Base-by-base conservation (phyloP, 2,113 vertebrate genomes). In the Labeo rohita region DNA sequence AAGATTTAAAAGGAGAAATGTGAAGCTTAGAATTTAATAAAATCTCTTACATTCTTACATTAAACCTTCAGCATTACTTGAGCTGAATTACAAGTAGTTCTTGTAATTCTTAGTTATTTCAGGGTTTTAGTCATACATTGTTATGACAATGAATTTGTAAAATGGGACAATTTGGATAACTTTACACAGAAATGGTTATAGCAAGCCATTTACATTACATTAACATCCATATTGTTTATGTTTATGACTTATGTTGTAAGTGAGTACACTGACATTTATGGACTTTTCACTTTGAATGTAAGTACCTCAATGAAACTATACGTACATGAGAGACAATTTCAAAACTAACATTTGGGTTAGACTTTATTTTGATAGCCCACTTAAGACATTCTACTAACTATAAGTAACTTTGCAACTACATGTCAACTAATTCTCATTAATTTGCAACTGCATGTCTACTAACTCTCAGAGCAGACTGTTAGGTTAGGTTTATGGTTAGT, bases 1-100 rank as follows among this genome's bases (percentile, higher is more conserved):
- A 59, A 21, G 54, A 59, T 59, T 39, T 70, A 16, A 70, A 39
- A 70, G 66, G 34, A 70, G 15, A 70, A 70, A 70, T 70, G 66
- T 16, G 9, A 68, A 8, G 34, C 66, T 70, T 39, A 68, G 16
- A 68, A 68, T 68, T 39, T 36, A 68, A 16, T 68, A 13, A 39
- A 68, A 39, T 3, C 34, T 16, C 65, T 39, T 39, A 16, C 3
- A 68, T 68, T 68, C 2, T 68, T 3, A 68, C 15, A 36, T 39
- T 18, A 68, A 39, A 68, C 13, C 13, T 59, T 39, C 12, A 68
- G 12, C 7, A 36, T 68, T 68, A 68, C 34, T 68, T 68, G 34
- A 36, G 13, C 65, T 68, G 65, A 36, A 36, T 56, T 16, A 54
- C 52, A 66, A 34, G 63, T 15, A 34, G 28, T 13, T 34, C 12